Base-by-base conservation (phyloP, 2,797 vertebrate genomes). In the Galago senegalensis region DNA sequence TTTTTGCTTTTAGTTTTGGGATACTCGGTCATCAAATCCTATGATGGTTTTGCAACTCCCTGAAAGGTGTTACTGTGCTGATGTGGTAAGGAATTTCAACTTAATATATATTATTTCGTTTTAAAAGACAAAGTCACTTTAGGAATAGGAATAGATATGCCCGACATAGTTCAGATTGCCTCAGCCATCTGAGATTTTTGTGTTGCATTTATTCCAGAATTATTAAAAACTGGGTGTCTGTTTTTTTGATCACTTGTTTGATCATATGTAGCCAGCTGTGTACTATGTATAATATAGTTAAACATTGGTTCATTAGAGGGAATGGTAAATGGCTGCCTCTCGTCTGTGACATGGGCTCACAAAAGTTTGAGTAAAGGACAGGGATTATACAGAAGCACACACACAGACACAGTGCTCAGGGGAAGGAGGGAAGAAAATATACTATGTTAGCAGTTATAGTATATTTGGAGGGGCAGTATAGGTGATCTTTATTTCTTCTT, bases 1-100 rank as follows among this genome's bases (percentile, higher is more conserved):
- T 61, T 61, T 29, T 63, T 65, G 76, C 75, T 93, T 93, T 75
- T 96, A 99, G 99, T 99, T 99, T 98, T 99, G 99, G 99, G 99
- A 99, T 95, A 99, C 99, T 0, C 99, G 99, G 13, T 99, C 99
- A 4, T 99, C 99, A 67, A 99, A 99, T 83, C 99, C 99, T 3
- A 99, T 99, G 99, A 99, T 99, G 99, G 99, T 99, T 0, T 96
- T 99, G 96, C 99, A 99, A 96, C 99, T 99, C 97, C 99, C 99
- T 37, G 99, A 99, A 92, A 99, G 99, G 93, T 99, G 99, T 98
- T 99, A 99, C 96, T 99, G 99, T 98, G 99, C 99, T 31, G 99
- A 99, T 91, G 99, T 99, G 98, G 99, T 99, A 98, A 99, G 99
- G 31, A 31, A 5, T 77, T 63, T 14, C 34, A 40, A 14, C 46